Base-by-base conservation (phyloP, 2,797 vertebrate species). In the Lagodon rhomboides region DNA sequence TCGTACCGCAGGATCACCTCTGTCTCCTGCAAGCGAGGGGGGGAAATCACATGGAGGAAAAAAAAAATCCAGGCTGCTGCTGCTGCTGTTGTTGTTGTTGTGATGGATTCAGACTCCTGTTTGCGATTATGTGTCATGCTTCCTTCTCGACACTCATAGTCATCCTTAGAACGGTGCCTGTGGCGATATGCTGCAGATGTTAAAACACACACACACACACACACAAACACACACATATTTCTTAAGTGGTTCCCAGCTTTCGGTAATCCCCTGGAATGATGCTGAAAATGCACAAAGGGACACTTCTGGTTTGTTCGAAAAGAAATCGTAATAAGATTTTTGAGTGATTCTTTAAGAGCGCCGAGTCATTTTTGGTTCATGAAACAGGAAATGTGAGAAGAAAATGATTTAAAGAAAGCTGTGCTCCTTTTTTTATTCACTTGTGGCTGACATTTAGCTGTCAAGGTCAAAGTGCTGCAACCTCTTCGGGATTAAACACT, bases 1-100 rank as follows among this genome's bases (percentile, higher is more conserved):
- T 60, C 61, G 71, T 62, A 77, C 78, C 71, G 53, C 74, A 49
- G 62, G 65, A 59, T 87, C 75, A 82, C 63, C 85, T 73, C 68
- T 73, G 84, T 69, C 70, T n/a, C 38, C 71, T 46, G 55, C 64
- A 7, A 34, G 7, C 1, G 30, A 6, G 30, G 30, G n/a, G 55
- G 73, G 60, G 9, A 7, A 34, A 34, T 46, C 73, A 22, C 53
- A 72, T 71, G 81, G 62, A 6, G 27, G 27, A 6, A 7, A 7
- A 34, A 7, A 34, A 85, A 87, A 77, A 82, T 53, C 43, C 79
- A 75, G 62, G 30, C 30, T 34, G 30, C 30, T 34, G 30, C 30
- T 34, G 59, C 25, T 68, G 41, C 60, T 59, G 41, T 68, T 61
- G 55, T 60, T 61, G 63, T 62, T 75, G 65, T 71, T 77, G 60